Percentiles rank a stretch among this genome's conserved stretches.
phyloP scores from a whole-genome alignment of 2,113 vertebrate genomes.

The Barnardius zonarius region DNA sequence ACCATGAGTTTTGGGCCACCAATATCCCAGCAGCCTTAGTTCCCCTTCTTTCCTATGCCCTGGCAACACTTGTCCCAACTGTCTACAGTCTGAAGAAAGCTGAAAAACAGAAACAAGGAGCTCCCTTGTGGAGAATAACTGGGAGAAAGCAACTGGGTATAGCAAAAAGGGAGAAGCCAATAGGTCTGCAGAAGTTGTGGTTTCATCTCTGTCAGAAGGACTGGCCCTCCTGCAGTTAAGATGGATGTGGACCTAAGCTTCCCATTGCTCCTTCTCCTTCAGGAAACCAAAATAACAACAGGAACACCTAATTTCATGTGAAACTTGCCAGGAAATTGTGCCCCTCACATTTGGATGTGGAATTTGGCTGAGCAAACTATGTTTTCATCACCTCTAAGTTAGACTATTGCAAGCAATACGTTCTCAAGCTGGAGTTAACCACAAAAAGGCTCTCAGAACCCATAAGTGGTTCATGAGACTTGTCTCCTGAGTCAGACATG shows the following conservation, averaged over 20 bases:
- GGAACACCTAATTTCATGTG: background rate
- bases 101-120: background rate
- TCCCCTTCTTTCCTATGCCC: background rate
- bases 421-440: background rate
- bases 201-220: background rate
- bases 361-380: background rate
- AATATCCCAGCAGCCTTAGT: background rate
- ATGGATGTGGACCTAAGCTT: background rate
- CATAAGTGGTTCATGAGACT: background rate
- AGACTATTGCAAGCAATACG: background rate
- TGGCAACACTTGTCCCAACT: background rate
- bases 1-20: background rate
- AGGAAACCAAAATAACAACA: slow-evolving; percentile 46
- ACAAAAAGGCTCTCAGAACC: slow-evolving; percentile 21
- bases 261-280: background rate
- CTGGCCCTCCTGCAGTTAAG: background rate
- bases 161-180: background rate
- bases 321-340: slow-evolving; percentile 9
- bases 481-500: background rate
- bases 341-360: background rate
- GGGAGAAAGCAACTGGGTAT: background rate
- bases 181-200: background rate
- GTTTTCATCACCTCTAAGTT: slow-evolving; percentile 29
- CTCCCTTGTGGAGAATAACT: background rate
- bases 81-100: background rate